These are phyloP conservation scores for Ovibos moschatus DNA, from an alignment of 2,113 vertebrate species.

Conservation along the genomic window DNA sequence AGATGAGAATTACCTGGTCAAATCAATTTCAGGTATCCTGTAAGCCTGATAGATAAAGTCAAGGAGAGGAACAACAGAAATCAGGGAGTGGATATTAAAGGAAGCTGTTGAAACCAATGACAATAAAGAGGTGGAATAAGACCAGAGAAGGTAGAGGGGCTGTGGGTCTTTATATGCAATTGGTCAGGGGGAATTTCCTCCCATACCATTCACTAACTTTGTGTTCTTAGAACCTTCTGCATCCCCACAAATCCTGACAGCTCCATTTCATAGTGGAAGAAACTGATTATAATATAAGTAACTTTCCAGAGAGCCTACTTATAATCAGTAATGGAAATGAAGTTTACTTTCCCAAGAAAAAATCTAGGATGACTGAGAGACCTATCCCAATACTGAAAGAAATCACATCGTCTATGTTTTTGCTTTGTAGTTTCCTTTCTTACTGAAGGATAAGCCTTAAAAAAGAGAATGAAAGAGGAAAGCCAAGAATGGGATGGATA, in stretches of 20 bases:
- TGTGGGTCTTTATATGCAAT: not conserved
- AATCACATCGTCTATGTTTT: not conserved
- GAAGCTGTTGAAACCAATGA: not conserved
- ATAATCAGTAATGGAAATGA: not conserved
- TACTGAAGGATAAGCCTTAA: not conserved
- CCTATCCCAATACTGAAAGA: not conserved
- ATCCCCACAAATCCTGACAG: not conserved
- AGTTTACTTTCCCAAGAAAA: not conserved
- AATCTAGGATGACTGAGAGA: not conserved
- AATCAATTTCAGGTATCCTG: not conserved
- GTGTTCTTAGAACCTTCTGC: not conserved
- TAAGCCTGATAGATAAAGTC: not conserved
- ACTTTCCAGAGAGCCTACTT: not conserved
- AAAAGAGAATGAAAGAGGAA: not conserved
- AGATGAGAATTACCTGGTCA: not conserved
- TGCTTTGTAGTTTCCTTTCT: not conserved
- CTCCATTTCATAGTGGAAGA: not conserved
- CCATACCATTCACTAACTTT: not conserved
- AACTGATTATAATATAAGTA: not conserved
- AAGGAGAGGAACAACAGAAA: not conserved
- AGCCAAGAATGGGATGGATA: not conserved
- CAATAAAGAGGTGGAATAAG: not conserved
- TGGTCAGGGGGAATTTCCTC: not conserved
- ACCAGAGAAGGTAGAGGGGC: not conserved
- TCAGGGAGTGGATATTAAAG: not conserved